Evolutionary conservation across 37 sponge, comb jelly and placozoan genomes (phyloP).

Genomic region (Eunapius fragilis): DNA sequence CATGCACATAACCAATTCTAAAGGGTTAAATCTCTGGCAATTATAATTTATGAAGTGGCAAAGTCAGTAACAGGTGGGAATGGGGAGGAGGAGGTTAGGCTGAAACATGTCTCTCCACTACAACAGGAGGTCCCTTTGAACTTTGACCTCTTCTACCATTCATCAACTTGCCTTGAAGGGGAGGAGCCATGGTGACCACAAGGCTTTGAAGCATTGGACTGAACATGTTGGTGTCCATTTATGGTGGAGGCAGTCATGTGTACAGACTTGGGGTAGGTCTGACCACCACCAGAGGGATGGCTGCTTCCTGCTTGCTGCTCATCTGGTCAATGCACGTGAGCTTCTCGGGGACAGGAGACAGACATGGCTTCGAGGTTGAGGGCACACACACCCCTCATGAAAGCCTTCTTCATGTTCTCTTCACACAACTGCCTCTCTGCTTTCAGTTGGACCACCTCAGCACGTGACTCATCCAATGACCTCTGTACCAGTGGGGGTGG

Average conservation of each 20-base stretch:
- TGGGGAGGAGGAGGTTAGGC: neutral
- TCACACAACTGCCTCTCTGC: conserved; percentile 80
- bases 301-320: neutral
- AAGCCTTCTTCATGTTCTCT: conserved; percentile 97
- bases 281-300: too few species aligned
- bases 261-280: neutral
- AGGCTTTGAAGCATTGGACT: neutral
- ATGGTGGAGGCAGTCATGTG: neutral
- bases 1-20: too few species aligned
- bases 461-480: conserved; percentile 61
- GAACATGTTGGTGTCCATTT: neutral
- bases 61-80: too few species aligned
- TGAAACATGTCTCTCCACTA: neutral
- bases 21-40: too few species aligned
- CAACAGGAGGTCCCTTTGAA: neutral
- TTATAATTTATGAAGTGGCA: too few species aligned
- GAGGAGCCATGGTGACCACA: neutral
- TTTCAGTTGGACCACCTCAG: conserved; percentile 58
- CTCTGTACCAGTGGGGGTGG: conserved; percentile 68
- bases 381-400: conserved; percentile 99
- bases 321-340: neutral
- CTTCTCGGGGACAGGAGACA: conserved; percentile 71
- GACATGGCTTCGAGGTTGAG: conserved; percentile 98
- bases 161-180: neutral
- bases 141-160: neutral